Evolutionary conservation across 2,888 invertebrate species (phyloP).

Genomic region (Caenorhabditis panamensis): DNA sequence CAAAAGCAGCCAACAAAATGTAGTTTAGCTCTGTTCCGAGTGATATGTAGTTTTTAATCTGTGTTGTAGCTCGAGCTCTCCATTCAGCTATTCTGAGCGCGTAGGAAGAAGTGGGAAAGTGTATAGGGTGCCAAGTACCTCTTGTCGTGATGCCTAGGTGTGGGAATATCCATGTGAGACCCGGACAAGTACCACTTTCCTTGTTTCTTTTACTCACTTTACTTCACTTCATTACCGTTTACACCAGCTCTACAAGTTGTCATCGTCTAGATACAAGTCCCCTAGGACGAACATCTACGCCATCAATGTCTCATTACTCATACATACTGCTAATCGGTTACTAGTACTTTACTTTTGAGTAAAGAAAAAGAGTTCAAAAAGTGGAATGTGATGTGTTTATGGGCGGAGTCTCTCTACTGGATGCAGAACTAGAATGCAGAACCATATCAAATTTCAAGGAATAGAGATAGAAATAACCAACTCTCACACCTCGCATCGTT

Average conservation of each 20-base stretch:
- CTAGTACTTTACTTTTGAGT: constrained; percentile 1
- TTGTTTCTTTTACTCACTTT: too few species aligned
- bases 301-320: constrained; percentile 35
- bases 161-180: constrained; percentile 55
- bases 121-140: constrained; percentile 49
- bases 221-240: too few species aligned
- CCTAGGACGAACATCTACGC: constrained; percentile 19
- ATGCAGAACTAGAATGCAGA: background rate
- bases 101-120: constrained; percentile 36
- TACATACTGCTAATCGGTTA: too few species aligned
- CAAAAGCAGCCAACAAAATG: background rate
- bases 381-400: constrained; percentile 19
- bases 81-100: constrained; percentile 31
- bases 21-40: too few species aligned
- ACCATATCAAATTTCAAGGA: constrained; percentile 47
- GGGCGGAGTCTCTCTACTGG: background rate
- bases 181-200: constrained; percentile 19
- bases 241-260: too few species aligned
- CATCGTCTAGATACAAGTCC: background rate
- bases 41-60: background rate
- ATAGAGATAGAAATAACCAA: constrained; percentile 16
- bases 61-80: constrained; percentile 21
- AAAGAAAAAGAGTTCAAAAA: constrained; percentile 17
- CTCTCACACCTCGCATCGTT: constrained; percentile 12
- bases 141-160: constrained; percentile 49